These are phyloP conservation scores for Caenorhabditis drosophilae DNA, from an alignment of 2,888 invertebrate species.

Conservation along the genomic window DNA sequence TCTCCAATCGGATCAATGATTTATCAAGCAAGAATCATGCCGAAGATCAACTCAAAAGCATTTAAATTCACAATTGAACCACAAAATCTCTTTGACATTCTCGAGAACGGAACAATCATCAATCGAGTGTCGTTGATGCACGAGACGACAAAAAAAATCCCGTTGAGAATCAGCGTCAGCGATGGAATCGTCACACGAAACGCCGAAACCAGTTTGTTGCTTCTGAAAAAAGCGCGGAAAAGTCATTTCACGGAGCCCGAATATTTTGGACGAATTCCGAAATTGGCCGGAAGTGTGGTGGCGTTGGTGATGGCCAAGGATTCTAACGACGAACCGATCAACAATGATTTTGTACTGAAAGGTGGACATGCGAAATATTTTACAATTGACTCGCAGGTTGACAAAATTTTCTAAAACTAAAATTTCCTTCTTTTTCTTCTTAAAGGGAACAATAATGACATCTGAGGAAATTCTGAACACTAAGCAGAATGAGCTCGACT, in stretches of 20 bases:
- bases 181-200: not conserved
- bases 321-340: conserved; percentile 5
- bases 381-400: conserved; percentile 10
- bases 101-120: conserved; percentile 8
- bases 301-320: conserved; percentile 13
- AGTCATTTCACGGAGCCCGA: conserved; percentile 15
- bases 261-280: conserved; percentile 13
- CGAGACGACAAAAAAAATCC: conserved; percentile 11
- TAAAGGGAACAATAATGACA: conserved; percentile 17
- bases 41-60: not conserved
- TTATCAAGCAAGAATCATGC: conserved; percentile 18
- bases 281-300: conserved; percentile 7
- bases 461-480: not conserved
- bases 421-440: too few relatives aligned
- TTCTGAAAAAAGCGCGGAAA: conserved; percentile 1
- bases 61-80: conserved; percentile 19
- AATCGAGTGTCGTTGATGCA: conserved; percentile 5
- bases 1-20: conserved; percentile 17
- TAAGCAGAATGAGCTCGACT: conserved; percentile 8
- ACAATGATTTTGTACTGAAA: conserved; percentile 4
- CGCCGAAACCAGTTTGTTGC: conserved; percentile 1
- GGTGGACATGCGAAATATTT: conserved; percentile 21
- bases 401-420: too few relatives aligned
- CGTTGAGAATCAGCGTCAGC: conserved; percentile 7
- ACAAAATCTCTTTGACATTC: conserved; percentile 18